Base-by-base conservation (phyloP, 2,113 vertebrate genomes). In the Etia nguti region DNA sequence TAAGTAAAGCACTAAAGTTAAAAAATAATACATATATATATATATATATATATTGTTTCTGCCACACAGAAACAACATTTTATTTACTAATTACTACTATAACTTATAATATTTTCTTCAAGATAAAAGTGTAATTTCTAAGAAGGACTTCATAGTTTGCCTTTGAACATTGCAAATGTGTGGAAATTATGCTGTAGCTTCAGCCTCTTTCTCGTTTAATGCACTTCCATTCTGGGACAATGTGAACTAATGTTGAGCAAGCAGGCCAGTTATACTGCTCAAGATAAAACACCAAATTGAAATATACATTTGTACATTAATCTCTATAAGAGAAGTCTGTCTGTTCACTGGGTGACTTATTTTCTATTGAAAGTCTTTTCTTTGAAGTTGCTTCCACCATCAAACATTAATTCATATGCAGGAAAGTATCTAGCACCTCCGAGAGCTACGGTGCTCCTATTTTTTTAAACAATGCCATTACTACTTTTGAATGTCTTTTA, bases 211-310 rank as follows among this genome's bases (percentile, higher is more conserved):
- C 80, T 83, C 26, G 16, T 84, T 43, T 62, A 54, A 79, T 38
- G 52, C 81, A n/a, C 80, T 84, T 82, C 80, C 43, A 43, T 43
- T 86, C 77, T 50, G 60, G 11, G 5, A 75, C 52, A 85, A 52
- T 50, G 41, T 31, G 18, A 83, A 16, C 43, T 77, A 50, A 31
- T 34, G 48, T 68, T 85, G 68, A 62, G 26, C 59, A 60, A 79
- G 82, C 81, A 43, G 22, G 11, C 29, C 84, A 50, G 43, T 88
- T 73, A 70, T 79, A 52, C 75, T 6, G 22, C 57, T 70, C n/a
- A 29, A 84, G 87, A 89, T 92, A 50, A 88, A 91, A 82, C 11
- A 8, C 6, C 15, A 24, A 59, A 52, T 88, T 82, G 65, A 92
- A 89, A 90, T 84, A 88, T 57, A 34, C 57, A 86, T 84, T 55